Base-by-base conservation (phyloP, 2,113 vertebrate species). In the Lates calcarifer region DNA sequence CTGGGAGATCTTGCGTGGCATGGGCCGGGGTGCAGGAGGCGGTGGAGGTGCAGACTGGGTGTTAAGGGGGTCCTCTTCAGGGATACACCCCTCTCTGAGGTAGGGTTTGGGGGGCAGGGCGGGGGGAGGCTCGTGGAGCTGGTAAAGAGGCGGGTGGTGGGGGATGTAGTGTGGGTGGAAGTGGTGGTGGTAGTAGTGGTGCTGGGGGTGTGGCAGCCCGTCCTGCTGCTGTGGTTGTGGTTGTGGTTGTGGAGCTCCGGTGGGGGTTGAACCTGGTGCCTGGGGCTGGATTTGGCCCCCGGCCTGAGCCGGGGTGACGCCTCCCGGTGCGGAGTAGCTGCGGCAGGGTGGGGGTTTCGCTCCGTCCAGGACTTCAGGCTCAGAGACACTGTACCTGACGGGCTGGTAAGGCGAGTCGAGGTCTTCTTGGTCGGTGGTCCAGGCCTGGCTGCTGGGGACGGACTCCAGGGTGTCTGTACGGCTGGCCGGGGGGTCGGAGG, bases 381-480 rank as follows among this genome's bases (percentile, higher is more conserved):
- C 97, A 1, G 97, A 98, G 89, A 96, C 87, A 78, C 97, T 98
- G 95, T 98, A 99, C 90, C 96, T 95, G 86, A 99, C 96, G 1
- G 97, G 96, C 92, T 98, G 95, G 93, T 97, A 97, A 79, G 95
- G 95, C 0, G 96, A 95, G 93, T 97, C 96, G 17, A 96, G 92
- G 73, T 97, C 97, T 78, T 98, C 97, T 35, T 87, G 89, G 1
- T 97, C 97, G 0, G 94, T 96, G 77, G 96, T 96, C 97, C 96
- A 98, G 78, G 96, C 93, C 94, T 96, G 97, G 93, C 96, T 96
- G 93, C 95, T 95, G 12, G 97, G 96, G 87, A 94, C 94, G 47
- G 96, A 97, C 94, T 99, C 97, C 95, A 97, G 95, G 77, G 96
- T 96, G 94, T 98, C 96, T 12, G 96, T 96, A 83, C 95, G 96